A percentile compares a stretch with the other conserved stretches of the same genome.
Evolutionary conservation across 2,888 invertebrate genomes (phyloP).

Genomic region (Malthinus seriepunctatus): DNA sequence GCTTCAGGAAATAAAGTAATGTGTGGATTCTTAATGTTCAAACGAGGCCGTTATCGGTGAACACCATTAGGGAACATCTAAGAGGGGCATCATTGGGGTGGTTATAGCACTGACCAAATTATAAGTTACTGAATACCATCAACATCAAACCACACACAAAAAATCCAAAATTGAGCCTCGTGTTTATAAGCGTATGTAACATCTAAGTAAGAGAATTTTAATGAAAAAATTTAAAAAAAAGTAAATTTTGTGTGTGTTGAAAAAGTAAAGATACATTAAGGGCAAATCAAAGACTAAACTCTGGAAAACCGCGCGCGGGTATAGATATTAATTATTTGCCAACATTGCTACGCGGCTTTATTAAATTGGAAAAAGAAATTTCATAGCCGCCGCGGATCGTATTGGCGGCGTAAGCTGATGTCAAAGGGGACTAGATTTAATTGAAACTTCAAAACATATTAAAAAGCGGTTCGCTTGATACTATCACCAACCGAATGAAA

Average conservation of each 20-base stretch:
- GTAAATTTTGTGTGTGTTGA: not conserved
- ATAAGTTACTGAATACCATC: constrained; percentile 47
- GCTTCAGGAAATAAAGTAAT: constrained; percentile 20
- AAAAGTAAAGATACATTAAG: not conserved
- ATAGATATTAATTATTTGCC: constrained; percentile 46
- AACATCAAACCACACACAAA: constrained; percentile 47
- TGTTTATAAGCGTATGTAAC: no score
- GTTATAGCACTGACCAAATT: constrained; percentile 48
- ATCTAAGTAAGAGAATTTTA: constrained; percentile 4
- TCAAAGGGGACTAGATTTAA: constrained; percentile 47
- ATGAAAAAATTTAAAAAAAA: constrained; percentile 11
- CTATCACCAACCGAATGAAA: constrained; percentile 9
- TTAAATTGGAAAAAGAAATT: constrained; percentile 50
- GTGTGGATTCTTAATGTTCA: constrained; percentile 34
- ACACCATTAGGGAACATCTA: constrained; percentile 46
- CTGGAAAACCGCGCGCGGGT: constrained; percentile 23
- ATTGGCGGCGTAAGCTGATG: constrained; percentile 44
- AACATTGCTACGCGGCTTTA: constrained; percentile 46
- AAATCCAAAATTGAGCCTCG: constrained; percentile 18
- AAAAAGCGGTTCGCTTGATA: constrained; percentile 36
- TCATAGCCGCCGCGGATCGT: constrained; percentile 44
- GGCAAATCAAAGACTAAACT: constrained; percentile 23
- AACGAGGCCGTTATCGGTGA: constrained; percentile 38
- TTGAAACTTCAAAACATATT: constrained; percentile 51
- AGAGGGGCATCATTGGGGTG: constrained; percentile 40